phyloP scores from a whole-genome alignment of 2,888 invertebrate genomes.

The Phymatocera aterrima region DNA sequence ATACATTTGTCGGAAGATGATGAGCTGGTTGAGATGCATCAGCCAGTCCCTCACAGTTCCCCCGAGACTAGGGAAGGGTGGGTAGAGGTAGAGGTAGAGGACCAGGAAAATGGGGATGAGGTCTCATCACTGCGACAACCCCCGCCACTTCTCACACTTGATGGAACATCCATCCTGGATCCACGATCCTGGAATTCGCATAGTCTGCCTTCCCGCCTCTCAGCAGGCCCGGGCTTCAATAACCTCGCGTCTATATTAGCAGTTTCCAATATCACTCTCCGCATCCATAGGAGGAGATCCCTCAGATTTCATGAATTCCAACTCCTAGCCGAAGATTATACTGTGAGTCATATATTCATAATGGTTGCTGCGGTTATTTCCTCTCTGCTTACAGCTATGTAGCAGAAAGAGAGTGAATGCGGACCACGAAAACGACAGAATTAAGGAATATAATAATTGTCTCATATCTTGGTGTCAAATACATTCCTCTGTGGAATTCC shows the following conservation, averaged over 20 bases:
- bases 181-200: conserved; percentile 10
- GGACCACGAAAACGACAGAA: too few relatives aligned
- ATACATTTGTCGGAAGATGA: conserved; percentile 63
- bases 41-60: conserved; percentile 55
- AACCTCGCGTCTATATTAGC: conserved; percentile 49
- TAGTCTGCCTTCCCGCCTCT: conserved; percentile 27
- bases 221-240: conserved; percentile 35
- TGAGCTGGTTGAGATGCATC: conserved; percentile 60
- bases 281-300: conserved; percentile 5
- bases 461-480: too few relatives aligned
- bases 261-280: conserved; percentile 50
- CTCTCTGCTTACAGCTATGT: too few relatives aligned
- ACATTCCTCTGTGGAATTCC: too few relatives aligned
- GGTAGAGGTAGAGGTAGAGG: neutral
- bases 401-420: too few relatives aligned
- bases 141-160: conserved; percentile 42
- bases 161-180: conserved; percentile 42
- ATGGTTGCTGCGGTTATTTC: too few relatives aligned
- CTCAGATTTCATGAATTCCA: conserved; percentile 20
- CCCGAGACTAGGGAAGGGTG: conserved; percentile 10
- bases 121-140: conserved; percentile 38
- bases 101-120: neutral
- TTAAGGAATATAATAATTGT: too few relatives aligned
- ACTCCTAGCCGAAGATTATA: neutral
- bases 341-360: neutral